Conservation (phyloP, 2,113 vertebrate species). For the Hipposideros armiger region DNA sequence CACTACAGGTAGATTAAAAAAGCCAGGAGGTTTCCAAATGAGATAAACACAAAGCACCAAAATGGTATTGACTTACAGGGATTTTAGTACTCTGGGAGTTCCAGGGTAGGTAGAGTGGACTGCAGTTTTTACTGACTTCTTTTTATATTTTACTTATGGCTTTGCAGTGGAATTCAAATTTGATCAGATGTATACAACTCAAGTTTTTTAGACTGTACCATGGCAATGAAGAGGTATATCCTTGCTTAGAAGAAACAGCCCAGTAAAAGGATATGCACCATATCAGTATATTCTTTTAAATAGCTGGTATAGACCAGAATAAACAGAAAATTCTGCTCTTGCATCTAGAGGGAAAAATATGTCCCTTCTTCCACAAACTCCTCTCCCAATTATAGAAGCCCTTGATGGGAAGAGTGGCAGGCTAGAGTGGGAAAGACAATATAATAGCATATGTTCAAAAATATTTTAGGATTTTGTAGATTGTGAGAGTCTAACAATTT, state of each 20-base stretch:
- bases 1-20: constrained; percentile 51
- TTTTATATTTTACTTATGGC: constrained; percentile 34
- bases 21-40: constrained; percentile 65
- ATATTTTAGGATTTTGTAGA: constrained; percentile 64
- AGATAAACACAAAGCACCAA: neutral
- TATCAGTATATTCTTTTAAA: neutral
- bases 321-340: constrained; percentile 56
- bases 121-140: constrained; percentile 42
- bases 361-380: constrained; percentile 24
- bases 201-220: neutral
- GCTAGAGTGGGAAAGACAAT: constrained; percentile 56
- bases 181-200: neutral
- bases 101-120: neutral
- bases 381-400: constrained; percentile 40
- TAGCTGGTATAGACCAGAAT: constrained; percentile 14
- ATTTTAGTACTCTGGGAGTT: constrained; percentile 48
- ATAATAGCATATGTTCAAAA: constrained; percentile 52
- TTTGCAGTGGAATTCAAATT: neutral
- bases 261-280: neutral
- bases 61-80: constrained; percentile 45
- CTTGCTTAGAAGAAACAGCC: neutral
- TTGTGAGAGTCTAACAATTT: constrained; percentile 52
- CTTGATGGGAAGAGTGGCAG: constrained; percentile 29
- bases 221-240: neutral
- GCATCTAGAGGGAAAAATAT: neutral